Evolutionary conservation across 2,888 invertebrate species (phyloP).

Genomic region (Archaeoteleia sp.): DNA sequence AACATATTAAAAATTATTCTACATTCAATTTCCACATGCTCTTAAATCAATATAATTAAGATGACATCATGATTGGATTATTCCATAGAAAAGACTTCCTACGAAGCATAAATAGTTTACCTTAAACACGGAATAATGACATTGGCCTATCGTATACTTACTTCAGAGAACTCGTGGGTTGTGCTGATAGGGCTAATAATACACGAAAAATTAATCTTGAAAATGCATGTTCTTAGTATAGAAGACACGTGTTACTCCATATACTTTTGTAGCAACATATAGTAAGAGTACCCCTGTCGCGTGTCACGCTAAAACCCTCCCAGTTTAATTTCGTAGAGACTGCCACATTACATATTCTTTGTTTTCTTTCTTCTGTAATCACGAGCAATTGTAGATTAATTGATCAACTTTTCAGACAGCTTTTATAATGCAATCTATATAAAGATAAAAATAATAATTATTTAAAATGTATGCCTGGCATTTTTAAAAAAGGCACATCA

Average conservation of each 20-base stretch:
- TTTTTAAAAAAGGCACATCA: too few relatives aligned
- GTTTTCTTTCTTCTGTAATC: constrained; percentile 30
- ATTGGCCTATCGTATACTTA: not conserved
- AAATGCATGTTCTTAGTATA: constrained; percentile 63
- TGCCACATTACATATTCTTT: constrained; percentile 41
- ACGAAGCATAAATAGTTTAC: not conserved
- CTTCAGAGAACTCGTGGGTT: constrained; percentile 8
- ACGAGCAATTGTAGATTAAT: constrained; percentile 30
- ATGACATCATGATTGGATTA: too few relatives aligned
- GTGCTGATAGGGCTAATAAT: constrained; percentile 58
- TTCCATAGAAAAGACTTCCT: not conserved
- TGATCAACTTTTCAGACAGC: constrained; percentile 25
- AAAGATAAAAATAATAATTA: too few relatives aligned
- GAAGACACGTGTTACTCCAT: constrained; percentile 60
- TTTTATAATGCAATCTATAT: too few relatives aligned
- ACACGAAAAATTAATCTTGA: constrained; percentile 71
- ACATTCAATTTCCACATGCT: too few relatives aligned
- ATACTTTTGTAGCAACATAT: constrained; percentile 61
- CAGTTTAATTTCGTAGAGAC: constrained; percentile 54
- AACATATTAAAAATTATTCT: too few relatives aligned
- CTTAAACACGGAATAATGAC: constrained; percentile 3
- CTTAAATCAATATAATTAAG: too few relatives aligned
- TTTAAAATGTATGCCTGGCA: too few relatives aligned
- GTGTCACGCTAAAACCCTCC: constrained; percentile 67
- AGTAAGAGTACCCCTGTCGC: constrained; percentile 64